Conservation (phyloP, 1,140 invertebrate genomes). For the Papilio polytes region DNA sequence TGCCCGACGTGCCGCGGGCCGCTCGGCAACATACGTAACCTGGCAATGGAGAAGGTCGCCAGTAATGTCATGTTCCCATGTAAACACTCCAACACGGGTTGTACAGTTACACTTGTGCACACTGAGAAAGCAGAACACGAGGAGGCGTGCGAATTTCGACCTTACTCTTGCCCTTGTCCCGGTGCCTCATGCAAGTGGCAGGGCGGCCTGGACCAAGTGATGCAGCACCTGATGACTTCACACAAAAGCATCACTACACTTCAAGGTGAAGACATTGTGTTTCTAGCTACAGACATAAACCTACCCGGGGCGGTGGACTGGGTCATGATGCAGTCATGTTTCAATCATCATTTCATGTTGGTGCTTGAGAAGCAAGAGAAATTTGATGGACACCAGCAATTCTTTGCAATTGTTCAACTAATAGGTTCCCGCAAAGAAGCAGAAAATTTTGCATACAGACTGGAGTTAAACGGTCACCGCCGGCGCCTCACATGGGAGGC, state of each 20-base stretch:
- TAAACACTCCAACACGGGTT: conserved; percentile 99
- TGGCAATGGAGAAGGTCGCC: conserved; percentile 99
- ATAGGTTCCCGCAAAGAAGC: conserved; percentile 99
- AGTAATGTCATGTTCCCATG: conserved; percentile 99
- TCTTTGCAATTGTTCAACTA: conserved; percentile 99
- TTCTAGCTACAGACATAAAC: conserved; percentile 99
- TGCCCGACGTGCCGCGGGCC: conserved; percentile 99
- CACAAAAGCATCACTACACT: conserved; percentile 99
- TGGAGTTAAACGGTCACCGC: conserved; percentile 98
- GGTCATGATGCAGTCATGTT: conserved; percentile 99
- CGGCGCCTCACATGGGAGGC: conserved; percentile 99
- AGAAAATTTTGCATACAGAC: conserved; percentile 99
- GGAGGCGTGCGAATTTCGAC: conserved; percentile 98
- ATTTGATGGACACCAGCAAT: conserved; percentile 98
- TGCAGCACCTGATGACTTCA: conserved; percentile 98
- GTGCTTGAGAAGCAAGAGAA: conserved; percentile 99
- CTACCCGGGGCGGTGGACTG: conserved; percentile 99
- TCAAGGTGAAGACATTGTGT: conserved; percentile 99
- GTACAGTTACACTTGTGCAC: conserved; percentile 95
- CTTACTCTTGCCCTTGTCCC: conserved; percentile 98
- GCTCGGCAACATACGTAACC: conserved; percentile 97
- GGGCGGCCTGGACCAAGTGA: conserved; percentile 96
- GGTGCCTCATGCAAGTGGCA: conserved; percentile 99
- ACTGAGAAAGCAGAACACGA: conserved; percentile 99
- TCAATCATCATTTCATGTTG: conserved; percentile 99